phyloP scores from a whole-genome alignment of 2,113 vertebrate species.

The Ranitomeya variabilis region DNA sequence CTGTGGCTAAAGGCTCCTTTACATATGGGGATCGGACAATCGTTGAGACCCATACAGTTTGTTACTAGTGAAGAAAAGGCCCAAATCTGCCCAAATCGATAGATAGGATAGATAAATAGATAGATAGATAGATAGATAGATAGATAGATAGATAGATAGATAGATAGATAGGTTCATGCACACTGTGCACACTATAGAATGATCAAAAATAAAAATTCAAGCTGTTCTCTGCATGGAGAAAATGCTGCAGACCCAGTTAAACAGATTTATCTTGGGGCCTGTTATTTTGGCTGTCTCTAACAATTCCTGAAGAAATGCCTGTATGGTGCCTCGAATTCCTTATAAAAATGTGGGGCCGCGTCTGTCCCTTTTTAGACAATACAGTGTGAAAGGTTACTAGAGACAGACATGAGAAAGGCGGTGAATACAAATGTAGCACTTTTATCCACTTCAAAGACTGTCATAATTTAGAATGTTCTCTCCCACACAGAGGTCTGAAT shows the following conservation, averaged over 20 bases:
- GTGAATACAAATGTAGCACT: constrained; percentile 13
- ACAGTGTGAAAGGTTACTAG: background rate
- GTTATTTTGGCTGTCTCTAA: constrained; percentile 11
- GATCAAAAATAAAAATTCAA: background rate
- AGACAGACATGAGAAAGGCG: background rate
- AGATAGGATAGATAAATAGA: no score
- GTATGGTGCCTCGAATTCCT: background rate
- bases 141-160: background rate
- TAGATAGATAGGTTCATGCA: background rate
- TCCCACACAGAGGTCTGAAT: background rate
- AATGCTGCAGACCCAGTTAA: background rate
- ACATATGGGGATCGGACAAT: no score
- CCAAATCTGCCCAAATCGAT: no score
- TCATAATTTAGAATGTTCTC: background rate
- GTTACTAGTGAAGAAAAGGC: no score
- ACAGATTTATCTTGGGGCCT: constrained; percentile 9
- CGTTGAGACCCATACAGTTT: no score
- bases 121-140: background rate
- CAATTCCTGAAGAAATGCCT: constrained; percentile 13
- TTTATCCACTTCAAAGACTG: background rate
- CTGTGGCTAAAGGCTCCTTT: no score
- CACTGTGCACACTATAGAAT: background rate
- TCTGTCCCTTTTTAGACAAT: constrained; percentile 2
- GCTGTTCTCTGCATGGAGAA: background rate
- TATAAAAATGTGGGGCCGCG: constrained; percentile 27